Conservation (phyloP, 2,113 vertebrate species). For the Phainopepla nitens region DNA sequence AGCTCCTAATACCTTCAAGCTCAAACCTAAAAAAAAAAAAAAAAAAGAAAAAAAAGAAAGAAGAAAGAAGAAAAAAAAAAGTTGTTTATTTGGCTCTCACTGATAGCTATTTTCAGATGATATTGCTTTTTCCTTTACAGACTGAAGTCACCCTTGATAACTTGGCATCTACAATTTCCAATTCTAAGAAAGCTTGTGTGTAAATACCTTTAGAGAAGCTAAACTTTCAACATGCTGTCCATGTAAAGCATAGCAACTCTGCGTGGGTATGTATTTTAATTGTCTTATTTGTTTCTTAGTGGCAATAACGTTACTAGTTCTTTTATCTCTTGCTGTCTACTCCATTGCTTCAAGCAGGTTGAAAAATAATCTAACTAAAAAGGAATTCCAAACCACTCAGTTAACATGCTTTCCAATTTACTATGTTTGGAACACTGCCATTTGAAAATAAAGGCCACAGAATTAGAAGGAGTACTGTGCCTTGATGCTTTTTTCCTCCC, state of each 20-base stretch:
- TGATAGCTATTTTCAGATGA: not conserved
- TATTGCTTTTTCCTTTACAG: not conserved
- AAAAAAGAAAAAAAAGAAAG: not conserved
- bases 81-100: not conserved
- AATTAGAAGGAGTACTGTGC: not conserved
- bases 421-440: not conserved
- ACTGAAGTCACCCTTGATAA: not conserved
- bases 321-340: slow-evolving; percentile 33
- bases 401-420: slow-evolving; percentile 21
- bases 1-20: not conserved
- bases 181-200: not conserved
- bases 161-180: not conserved
- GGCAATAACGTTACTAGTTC: slow-evolving; percentile 37
- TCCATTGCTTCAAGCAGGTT: slow-evolving; percentile 19
- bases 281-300: slow-evolving; percentile 44
- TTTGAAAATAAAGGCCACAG: not conserved
- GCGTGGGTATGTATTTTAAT: slow-evolving; percentile 9
- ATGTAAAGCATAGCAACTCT: not conserved
- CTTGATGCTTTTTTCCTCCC: not conserved
- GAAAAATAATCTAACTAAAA: slow-evolving; percentile 27
- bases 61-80: not conserved
- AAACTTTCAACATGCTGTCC: not conserved
- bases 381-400: slow-evolving; percentile 1
- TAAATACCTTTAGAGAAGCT: not conserved
- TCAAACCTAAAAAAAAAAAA: not conserved